phyloP scores from a whole-genome alignment of 2,113 vertebrate species.

The Ciconia boyciana region DNA sequence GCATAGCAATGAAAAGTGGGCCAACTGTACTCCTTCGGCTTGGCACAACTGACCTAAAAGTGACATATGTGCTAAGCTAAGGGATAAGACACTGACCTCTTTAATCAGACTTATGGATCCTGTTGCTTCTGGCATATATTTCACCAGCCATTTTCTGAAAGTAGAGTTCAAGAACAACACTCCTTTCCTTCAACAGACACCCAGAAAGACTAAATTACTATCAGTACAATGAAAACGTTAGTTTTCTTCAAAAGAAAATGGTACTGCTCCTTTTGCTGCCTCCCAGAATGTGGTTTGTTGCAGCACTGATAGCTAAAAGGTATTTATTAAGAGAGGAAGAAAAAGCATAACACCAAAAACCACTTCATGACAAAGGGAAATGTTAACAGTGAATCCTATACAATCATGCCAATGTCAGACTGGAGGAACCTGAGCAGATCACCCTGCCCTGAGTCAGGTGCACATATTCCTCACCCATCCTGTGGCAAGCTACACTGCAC shows the following conservation, averaged over 20 bases:
- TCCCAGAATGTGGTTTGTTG: background rate
- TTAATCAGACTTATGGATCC: background rate
- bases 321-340: background rate
- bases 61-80: background rate
- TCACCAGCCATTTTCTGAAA: background rate
- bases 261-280: background rate
- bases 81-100: background rate
- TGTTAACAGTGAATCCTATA: background rate
- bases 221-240: background rate
- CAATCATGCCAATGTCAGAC: background rate
- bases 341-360: background rate
- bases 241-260: background rate
- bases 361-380: background rate
- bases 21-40: background rate
- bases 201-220: background rate
- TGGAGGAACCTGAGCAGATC: background rate
- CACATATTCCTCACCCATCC: background rate
- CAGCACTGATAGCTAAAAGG: background rate
- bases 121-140: background rate
- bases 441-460: background rate
- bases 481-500: background rate
- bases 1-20: background rate
- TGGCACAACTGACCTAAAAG: background rate
- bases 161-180: background rate
- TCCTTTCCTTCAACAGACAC: background rate